Evolutionary conservation across 2,113 vertebrate species (phyloP).

Genomic region (Corythoichthys haematopterus): DNA sequence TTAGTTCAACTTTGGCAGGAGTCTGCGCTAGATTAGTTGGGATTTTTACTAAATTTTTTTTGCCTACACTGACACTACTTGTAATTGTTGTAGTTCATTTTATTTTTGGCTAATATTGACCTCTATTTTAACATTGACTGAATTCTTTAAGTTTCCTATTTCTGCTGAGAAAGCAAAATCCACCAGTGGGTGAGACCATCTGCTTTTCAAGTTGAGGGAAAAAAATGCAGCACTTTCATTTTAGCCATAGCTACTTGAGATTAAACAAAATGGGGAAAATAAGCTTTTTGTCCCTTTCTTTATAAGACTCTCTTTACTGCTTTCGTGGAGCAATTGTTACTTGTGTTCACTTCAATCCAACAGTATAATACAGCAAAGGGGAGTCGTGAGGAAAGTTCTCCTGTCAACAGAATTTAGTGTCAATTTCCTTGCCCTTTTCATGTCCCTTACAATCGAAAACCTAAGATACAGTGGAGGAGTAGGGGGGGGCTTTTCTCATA

Average conservation of each 20-base stretch:
- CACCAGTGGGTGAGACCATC: background rate
- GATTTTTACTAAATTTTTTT: background rate
- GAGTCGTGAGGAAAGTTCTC: conserved; percentile 28
- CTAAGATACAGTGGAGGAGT: conserved; percentile 6
- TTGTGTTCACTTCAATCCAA: conserved; percentile 53
- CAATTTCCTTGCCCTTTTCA: conserved; percentile 68
- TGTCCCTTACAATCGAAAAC: conserved; percentile 46
- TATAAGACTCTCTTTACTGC: conserved; percentile 48
- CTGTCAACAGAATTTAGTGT: conserved; percentile 61
- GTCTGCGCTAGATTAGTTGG: background rate
- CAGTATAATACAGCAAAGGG: conserved; percentile 23
- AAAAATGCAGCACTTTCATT: no score
- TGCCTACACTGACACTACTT: background rate
- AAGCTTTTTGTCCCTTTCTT: conserved; percentile 39
- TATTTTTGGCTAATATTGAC: background rate
- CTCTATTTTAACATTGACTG: background rate
- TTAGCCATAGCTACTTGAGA: no score
- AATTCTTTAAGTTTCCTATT: background rate
- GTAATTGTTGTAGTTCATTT: background rate
- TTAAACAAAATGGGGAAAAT: no score
- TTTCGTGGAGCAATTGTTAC: conserved; percentile 38
- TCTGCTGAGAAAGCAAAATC: background rate
- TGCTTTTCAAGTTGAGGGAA: background rate
- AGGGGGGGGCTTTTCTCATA: conserved; percentile 12
- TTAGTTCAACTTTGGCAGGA: background rate